A percentile compares a stretch with the other conserved stretches of the same genome.
Evolutionary conservation across 1,140 invertebrate species (phyloP).

Genomic region (Euglossa dilemma): DNA sequence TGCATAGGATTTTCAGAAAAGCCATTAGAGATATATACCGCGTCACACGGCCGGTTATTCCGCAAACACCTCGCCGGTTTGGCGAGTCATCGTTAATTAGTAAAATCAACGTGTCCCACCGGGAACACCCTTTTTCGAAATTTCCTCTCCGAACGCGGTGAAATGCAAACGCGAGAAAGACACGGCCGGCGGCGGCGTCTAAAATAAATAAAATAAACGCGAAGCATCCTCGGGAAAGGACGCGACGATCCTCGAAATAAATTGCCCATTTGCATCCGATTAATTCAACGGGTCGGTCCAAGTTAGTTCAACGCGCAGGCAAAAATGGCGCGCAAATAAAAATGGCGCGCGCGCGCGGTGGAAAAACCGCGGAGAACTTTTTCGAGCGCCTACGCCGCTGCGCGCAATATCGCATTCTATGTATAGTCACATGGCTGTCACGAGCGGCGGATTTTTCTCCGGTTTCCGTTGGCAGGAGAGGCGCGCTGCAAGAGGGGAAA

Average conservation of each 20-base stretch:
- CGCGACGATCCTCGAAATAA: constrained; percentile 7
- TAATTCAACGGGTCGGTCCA: neutral
- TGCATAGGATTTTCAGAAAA: neutral
- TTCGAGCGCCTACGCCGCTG: constrained; percentile 25
- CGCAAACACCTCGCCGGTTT: neutral
- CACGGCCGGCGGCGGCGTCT: too few species aligned
- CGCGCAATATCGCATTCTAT: constrained; percentile 29
- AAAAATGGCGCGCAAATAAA: neutral
- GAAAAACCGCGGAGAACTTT: neutral
- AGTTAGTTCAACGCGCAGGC: too few species aligned
- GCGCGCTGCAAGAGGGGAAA: constrained; percentile 1
- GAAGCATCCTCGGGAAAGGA: neutral
- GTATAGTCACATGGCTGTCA: constrained; percentile 21
- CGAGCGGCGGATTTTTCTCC: constrained; percentile 21
- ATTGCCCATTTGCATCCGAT: constrained; percentile 16
- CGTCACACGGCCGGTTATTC: constrained; percentile 3
- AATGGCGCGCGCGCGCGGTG: too few species aligned
- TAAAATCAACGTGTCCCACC: constrained; percentile 3
- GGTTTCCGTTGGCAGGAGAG: neutral
- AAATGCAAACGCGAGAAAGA: neutral
- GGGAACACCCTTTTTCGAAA: neutral
- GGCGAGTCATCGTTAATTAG: constrained; percentile 17
- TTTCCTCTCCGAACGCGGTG: neutral
- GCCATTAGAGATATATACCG: constrained; percentile 3
- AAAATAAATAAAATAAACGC: neutral